Conservation (phyloP, 2,797 vertebrate genomes). For the Chaetophractus vellerosus region DNA sequence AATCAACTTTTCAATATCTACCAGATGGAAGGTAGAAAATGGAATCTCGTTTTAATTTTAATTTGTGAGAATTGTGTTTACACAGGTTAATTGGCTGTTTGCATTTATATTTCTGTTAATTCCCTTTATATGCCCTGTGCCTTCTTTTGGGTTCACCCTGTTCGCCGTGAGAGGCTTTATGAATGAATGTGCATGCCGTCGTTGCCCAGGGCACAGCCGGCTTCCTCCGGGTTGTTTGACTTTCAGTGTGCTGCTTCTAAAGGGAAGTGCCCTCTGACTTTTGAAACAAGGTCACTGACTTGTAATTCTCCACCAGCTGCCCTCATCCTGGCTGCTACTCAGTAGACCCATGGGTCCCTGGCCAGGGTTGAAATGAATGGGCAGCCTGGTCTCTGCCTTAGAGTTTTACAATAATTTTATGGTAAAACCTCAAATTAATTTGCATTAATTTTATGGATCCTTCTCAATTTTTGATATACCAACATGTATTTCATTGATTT, state of each 20-base stretch:
- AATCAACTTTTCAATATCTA: neutral
- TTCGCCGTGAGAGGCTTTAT: neutral
- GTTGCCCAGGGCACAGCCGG: rapidly evolving
- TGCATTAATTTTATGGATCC: neutral
- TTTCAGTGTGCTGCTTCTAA: neutral
- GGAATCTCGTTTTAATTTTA: neutral
- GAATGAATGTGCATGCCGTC: rapidly evolving
- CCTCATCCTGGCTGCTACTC: neutral
- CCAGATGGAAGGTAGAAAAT: neutral
- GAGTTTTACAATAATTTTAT: neutral
- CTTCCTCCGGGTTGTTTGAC: neutral
- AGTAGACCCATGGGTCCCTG: too few relatives aligned
- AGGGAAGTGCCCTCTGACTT: neutral
- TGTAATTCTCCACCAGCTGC: neutral
- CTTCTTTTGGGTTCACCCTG: neutral
- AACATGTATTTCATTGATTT: conserved; percentile 14
- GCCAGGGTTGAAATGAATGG: too few relatives aligned
- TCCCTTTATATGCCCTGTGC: neutral
- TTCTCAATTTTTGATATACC: neutral
- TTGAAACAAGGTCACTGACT: neutral
- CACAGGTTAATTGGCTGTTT: neutral
- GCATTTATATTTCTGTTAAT: neutral
- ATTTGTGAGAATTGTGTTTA: neutral
- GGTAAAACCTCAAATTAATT: conserved; percentile 32
- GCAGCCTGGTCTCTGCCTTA: neutral